Evolutionary conservation across 2,888 invertebrate species (phyloP), one percentile per base, ranked within the genome.

Genomic region (Drosophila rellima): DNA sequence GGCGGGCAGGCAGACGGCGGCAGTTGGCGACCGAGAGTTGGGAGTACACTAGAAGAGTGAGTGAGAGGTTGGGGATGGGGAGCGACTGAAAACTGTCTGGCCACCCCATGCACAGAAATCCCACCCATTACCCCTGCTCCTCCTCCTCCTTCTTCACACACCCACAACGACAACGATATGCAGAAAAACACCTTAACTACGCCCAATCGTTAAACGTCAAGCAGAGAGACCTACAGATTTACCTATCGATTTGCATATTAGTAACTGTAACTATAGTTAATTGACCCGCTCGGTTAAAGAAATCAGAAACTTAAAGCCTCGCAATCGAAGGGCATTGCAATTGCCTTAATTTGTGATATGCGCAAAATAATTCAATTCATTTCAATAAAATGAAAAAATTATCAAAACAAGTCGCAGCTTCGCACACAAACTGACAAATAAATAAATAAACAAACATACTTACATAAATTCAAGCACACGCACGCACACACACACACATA

Each of bases 331-430:
- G 18, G 29, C 29, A 29, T 40, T 69, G 60, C 68, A 68, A 72
- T 72, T 61, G 61, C 23, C 35, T 50, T 64, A 23, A 64, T 64
- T 63, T 64, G 73, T 33, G 61, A 70, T 78, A 60, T 56, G 50
- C 74, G 71, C 77, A 62, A 74, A 78, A 74, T 78, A 71, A 78
- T 78, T 74, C 42, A 78, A 78, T 78, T 78, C 78, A 78, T 71
- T 78, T 78, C 68, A 74, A 80, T 70, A 75, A 75, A 75, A 62
- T 63, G 29, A 69, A 77, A 66, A 77, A 70, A 79, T 71, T 81
- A 83, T 82, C 74, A 82, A 84, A 80, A 78, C 85, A 78, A 78
- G 78, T 78, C 78, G 84, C 76, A 78, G 78, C 87, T 75, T 75
- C 72, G 73, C 77, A 75, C 73, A 70, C 70, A 75, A 65, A 65